Evolutionary conservation across 1,140 invertebrate genomes (phyloP).

Genomic region (Aricia agestis): DNA sequence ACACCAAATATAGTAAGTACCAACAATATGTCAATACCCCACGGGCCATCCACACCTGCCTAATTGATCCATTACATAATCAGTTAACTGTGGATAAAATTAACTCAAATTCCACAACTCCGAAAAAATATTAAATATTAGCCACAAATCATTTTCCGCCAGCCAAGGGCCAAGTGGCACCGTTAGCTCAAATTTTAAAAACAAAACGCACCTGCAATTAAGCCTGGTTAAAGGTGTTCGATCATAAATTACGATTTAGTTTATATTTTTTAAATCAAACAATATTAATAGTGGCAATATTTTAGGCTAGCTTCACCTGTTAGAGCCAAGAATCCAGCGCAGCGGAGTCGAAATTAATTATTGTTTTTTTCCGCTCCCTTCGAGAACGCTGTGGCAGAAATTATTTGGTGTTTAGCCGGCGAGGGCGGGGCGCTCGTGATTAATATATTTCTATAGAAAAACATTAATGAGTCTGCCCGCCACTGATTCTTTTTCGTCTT

Average conservation of each 20-base stretch:
- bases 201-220: constrained; percentile 2
- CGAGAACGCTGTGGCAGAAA: constrained; percentile 65
- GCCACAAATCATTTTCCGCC: background rate
- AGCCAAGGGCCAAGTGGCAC: background rate
- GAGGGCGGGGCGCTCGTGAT: constrained; percentile 63
- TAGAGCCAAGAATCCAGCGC: constrained; percentile 48
- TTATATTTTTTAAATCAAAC: constrained; percentile 21
- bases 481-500: constrained; percentile 50
- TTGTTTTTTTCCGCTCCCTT: constrained; percentile 59
- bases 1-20: background rate
- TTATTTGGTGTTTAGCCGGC: constrained; percentile 74
- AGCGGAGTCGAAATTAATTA: constrained; percentile 68
- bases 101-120: background rate
- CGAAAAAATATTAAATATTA: background rate
- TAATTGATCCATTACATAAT: background rate
- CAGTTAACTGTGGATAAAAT: background rate
- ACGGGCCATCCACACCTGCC: background rate
- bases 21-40: background rate
- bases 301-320: constrained; percentile 61
- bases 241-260: constrained; percentile 8
- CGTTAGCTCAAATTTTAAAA: background rate
- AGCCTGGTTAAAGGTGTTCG: background rate
- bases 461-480: constrained; percentile 62
- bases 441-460: constrained; percentile 73
- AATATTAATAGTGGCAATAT: constrained; percentile 49